These are phyloP conservation scores for Fringilla coelebs DNA, from an alignment of 2,797 vertebrate species.

Conservation along the genomic window DNA sequence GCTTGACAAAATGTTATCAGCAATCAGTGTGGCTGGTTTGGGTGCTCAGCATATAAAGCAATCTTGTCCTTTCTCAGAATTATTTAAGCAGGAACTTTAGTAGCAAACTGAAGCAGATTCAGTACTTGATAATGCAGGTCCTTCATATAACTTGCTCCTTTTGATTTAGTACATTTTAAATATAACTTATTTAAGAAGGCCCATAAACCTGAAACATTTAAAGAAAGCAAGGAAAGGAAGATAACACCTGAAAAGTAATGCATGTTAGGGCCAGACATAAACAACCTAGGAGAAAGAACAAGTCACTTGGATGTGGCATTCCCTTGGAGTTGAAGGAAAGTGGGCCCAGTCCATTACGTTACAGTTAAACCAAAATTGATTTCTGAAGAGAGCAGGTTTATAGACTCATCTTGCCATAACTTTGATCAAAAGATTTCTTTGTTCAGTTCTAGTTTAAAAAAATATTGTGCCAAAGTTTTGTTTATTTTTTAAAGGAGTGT, in stretches of 20 bases:
- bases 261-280: background rate
- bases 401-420: slow-evolving; percentile 57
- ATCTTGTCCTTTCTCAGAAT: background rate
- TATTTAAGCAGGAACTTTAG: background rate
- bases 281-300: background rate
- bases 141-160: slow-evolving; percentile 26
- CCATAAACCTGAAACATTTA: background rate
- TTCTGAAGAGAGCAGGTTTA: slow-evolving; percentile 37
- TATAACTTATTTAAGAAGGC: slow-evolving; percentile 39
- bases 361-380: slow-evolving; percentile 55
- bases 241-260: background rate
- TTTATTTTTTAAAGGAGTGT: slow-evolving; percentile 59
- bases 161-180: slow-evolving; percentile 33
- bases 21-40: background rate
- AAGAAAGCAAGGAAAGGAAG: background rate
- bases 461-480: slow-evolving; percentile 75
- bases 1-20: background rate
- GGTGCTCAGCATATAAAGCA: background rate
- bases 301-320: background rate
- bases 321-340: background rate
- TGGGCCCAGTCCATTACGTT: slow-evolving; percentile 29
- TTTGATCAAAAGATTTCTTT: slow-evolving; percentile 49
- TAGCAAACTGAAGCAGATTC: background rate
- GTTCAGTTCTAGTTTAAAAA: slow-evolving; percentile 59
- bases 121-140: background rate